Conservation (phyloP, 2,797 vertebrate species). For the Smutsia gigantea region DNA sequence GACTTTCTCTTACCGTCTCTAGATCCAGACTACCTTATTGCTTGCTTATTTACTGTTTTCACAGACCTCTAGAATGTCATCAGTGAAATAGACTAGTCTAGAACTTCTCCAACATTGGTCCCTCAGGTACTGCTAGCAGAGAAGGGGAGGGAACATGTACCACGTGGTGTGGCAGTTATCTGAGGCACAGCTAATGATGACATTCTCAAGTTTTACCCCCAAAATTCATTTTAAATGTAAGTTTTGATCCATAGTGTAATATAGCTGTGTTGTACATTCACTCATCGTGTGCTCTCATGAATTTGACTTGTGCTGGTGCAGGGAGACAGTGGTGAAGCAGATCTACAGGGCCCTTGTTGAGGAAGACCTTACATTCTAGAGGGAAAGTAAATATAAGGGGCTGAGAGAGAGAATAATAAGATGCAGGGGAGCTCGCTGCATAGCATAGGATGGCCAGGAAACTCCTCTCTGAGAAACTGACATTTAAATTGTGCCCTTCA, state of each 20-base stretch:
- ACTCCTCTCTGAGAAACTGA: not conserved
- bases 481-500: conserved; percentile 25
- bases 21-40: not conserved
- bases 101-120: not conserved
- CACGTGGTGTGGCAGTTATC: not conserved
- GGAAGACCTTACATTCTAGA: not conserved
- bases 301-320: not conserved
- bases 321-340: not conserved
- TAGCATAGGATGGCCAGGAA: not conserved
- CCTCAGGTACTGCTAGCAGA: not conserved
- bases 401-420: not conserved
- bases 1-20: not conserved
- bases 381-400: not conserved
- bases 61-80: not conserved
- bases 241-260: not conserved
- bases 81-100: not conserved
- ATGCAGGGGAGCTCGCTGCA: not conserved
- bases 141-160: not conserved
- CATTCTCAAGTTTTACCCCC: not conserved
- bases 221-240: not conserved
- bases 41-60: not conserved
- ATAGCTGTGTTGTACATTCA: not conserved
- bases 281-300: not conserved
- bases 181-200: not conserved
- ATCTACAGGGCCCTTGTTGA: not conserved